These are phyloP conservation scores for Synergus gifuensis DNA, from an alignment of 2,888 invertebrate species.

Conservation along the genomic window DNA sequence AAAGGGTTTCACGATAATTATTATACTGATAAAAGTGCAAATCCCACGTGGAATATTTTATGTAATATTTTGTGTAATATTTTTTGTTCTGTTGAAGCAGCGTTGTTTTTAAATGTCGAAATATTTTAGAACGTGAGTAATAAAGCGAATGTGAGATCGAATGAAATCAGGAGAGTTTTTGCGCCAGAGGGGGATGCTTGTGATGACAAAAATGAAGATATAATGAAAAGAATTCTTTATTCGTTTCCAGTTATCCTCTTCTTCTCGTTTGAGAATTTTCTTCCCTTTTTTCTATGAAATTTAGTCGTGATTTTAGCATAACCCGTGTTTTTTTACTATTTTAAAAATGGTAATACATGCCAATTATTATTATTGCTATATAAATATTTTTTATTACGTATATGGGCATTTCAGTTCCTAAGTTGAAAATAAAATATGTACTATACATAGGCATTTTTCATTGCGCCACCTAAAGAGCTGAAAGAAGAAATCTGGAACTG, in stretches of 20 bases:
- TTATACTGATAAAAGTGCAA: constrained; percentile 60
- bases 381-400: constrained; percentile 69
- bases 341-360: constrained; percentile 59
- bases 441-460: constrained; percentile 56
- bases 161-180: constrained; percentile 42
- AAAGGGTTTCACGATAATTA: constrained; percentile 53
- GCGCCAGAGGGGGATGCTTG: constrained; percentile 27
- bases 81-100: constrained; percentile 65
- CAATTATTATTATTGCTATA: constrained; percentile 64
- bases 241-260: constrained; percentile 55
- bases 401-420: constrained; percentile 74
- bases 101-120: constrained; percentile 60
- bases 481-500: constrained; percentile 12
- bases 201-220: constrained; percentile 36
- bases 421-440: constrained; percentile 73
- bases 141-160: constrained; percentile 33
- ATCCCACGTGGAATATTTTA: constrained; percentile 65
- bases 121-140: constrained; percentile 42
- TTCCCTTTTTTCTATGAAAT: constrained; percentile 60
- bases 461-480: constrained; percentile 30
- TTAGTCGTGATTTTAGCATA: constrained; percentile 65
- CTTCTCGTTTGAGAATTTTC: constrained; percentile 56
- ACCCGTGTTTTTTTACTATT: constrained; percentile 62
- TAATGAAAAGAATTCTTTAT: constrained; percentile 57
- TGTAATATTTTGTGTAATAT: constrained; percentile 57